Evolutionary conservation across 1,140 invertebrate genomes (phyloP).

Genomic region (Anthonomus grandis): DNA sequence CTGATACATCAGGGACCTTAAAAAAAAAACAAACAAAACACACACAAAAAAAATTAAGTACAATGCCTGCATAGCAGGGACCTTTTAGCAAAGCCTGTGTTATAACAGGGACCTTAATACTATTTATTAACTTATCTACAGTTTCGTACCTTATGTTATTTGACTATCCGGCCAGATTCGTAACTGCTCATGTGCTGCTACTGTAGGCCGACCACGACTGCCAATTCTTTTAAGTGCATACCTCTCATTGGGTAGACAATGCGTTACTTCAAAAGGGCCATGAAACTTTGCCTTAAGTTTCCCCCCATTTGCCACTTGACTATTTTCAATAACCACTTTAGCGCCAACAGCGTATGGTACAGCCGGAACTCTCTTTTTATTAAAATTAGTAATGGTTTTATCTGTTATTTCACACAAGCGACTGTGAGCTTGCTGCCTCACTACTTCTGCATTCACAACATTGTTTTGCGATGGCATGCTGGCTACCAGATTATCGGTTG

Average conservation of each 20-base stretch:
- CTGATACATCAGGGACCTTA: background rate
- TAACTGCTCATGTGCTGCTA: slow-evolving; percentile 1
- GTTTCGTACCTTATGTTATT: background rate
- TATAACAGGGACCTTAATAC: slow-evolving; percentile 2
- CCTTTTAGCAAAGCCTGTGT: background rate
- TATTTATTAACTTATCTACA: background rate
- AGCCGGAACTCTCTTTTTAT: background rate
- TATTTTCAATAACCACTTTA: slow-evolving; percentile 5
- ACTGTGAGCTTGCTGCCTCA: background rate
- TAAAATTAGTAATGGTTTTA: slow-evolving; percentile 1
- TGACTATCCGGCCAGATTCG: background rate
- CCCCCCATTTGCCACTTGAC: slow-evolving; percentile 2
- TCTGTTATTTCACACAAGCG: background rate
- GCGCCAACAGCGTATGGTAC: background rate
- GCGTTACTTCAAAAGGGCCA: background rate
- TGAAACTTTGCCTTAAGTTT: slow-evolving; percentile 4
- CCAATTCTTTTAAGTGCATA: slow-evolving; percentile 4
- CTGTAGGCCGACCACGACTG: slow-evolving; percentile 3
- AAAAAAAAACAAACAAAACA: too few species aligned
- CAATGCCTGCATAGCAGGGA: slow-evolving; percentile 1
- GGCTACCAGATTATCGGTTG: background rate
- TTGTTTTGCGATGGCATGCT: background rate
- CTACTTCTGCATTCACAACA: slow-evolving; percentile 1
- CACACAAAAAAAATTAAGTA: too few species aligned
- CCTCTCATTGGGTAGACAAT: slow-evolving; percentile 3